Evolutionary conservation across 2,113 vertebrate species (phyloP).

Genomic region (Brachyhypopomus gauderio): DNA sequence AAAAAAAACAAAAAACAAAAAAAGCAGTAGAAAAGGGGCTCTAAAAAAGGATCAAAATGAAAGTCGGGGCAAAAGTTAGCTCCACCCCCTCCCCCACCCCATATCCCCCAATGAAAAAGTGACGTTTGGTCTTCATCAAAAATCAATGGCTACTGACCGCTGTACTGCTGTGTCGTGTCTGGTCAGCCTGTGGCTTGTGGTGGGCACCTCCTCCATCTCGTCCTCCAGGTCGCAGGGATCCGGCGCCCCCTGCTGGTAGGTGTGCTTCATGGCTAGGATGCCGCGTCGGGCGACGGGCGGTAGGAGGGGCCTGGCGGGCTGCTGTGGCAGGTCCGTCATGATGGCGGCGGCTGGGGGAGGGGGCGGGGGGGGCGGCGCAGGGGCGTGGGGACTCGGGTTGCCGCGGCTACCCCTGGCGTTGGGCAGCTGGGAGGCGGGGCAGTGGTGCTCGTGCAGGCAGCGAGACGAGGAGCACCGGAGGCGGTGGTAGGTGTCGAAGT

Average conservation of each 20-base stretch:
- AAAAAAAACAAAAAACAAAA: slow-evolving; percentile 45
- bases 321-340: slow-evolving; percentile 86
- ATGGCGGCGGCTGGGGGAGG: slow-evolving; percentile 71
- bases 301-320: slow-evolving; percentile 85
- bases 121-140: slow-evolving; percentile 79
- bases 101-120: slow-evolving; percentile 41
- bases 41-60: slow-evolving; percentile 52
- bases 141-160: slow-evolving; percentile 98
- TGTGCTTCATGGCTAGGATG: slow-evolving; percentile 99
- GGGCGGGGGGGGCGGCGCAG: too few relatives aligned
- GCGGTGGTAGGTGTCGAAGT: slow-evolving; percentile 94
- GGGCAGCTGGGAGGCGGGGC: slow-evolving; percentile 86
- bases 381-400: slow-evolving; percentile 80
- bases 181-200: slow-evolving; percentile 96
- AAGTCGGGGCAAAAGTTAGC: slow-evolving; percentile 59
- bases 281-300: slow-evolving; percentile 86
- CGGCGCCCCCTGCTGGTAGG: slow-evolving; percentile 81
- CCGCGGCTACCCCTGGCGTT: slow-evolving; percentile 80
- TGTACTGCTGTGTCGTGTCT: slow-evolving; percentile 97
- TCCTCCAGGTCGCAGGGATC: slow-evolving; percentile 93
- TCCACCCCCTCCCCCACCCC: slow-evolving; percentile 44
- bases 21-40: slow-evolving; percentile 35
- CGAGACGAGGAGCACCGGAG: slow-evolving; percentile 93
- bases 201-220: slow-evolving; percentile 96
- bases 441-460: slow-evolving; percentile 97